phyloP scores from a whole-genome alignment of 1,140 invertebrate species.

The Lerema accius region DNA sequence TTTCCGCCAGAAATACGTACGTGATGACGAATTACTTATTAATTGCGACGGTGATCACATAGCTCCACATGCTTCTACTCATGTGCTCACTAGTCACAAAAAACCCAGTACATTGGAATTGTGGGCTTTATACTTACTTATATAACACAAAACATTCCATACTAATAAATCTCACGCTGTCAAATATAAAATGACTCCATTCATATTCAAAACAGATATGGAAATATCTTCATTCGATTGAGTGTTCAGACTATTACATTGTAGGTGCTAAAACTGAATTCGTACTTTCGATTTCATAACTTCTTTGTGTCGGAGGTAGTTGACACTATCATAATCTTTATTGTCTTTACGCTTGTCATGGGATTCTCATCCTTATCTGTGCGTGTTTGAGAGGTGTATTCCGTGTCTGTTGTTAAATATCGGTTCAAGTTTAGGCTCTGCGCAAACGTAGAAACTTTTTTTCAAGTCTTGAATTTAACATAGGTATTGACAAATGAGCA shows the following conservation, averaged over 20 bases:
- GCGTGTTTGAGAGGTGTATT: not conserved
- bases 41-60: too few relatives aligned
- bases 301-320: conserved; percentile 34
- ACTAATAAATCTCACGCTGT: not conserved
- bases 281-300: conserved; percentile 31
- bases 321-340: conserved; percentile 35
- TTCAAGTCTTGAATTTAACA: too few relatives aligned
- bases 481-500: too few relatives aligned
- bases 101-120: too few relatives aligned
- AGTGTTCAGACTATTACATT: conserved; percentile 30
- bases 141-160: conserved; percentile 3
- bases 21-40: too few relatives aligned
- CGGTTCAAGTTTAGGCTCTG: not conserved
- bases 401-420: not conserved
- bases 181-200: conserved; percentile 17
- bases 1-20: too few relatives aligned
- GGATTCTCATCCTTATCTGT: conserved; percentile 10
- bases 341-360: not conserved
- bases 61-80: too few relatives aligned
- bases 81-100: too few relatives aligned
- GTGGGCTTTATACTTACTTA: too few relatives aligned
- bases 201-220: conserved; percentile 31
- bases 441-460: not conserved
- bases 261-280: conserved; percentile 34
- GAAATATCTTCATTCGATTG: conserved; percentile 27